Conservation (phyloP, 2,888 invertebrate species). For the Drosophila lutescens region DNA sequence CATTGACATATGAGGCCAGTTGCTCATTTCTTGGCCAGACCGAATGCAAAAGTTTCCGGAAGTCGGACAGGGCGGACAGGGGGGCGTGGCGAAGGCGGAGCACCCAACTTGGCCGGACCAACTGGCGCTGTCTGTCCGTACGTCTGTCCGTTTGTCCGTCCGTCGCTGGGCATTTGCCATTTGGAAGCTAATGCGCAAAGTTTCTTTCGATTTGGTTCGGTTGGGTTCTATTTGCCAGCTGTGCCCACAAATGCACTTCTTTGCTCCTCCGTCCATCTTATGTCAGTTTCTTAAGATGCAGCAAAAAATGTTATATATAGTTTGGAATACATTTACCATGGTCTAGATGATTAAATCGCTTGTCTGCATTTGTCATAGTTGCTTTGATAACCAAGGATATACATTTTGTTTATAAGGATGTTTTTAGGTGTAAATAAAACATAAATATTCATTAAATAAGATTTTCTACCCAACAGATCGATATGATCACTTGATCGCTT, state of each 20-base stretch:
- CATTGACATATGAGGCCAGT: slow-evolving; percentile 78
- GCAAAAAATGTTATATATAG: slow-evolving; percentile 3
- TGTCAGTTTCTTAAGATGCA: slow-evolving; percentile 19
- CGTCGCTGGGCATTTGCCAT: slow-evolving; percentile 21
- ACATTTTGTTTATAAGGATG: background rate
- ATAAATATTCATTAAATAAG: no score
- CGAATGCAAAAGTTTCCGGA: slow-evolving; percentile 68
- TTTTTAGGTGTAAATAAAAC: no score
- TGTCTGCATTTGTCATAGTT: slow-evolving; percentile 6
- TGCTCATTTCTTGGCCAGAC: slow-evolving; percentile 63
- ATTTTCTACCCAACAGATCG: background rate
- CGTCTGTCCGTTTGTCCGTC: slow-evolving; percentile 30
- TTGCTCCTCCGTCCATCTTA: slow-evolving; percentile 14
- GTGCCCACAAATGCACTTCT: slow-evolving; percentile 50
- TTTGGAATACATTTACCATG: slow-evolving; percentile 9
- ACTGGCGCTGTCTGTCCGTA: slow-evolving; percentile 60
- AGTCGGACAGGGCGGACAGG: background rate
- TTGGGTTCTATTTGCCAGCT: slow-evolving; percentile 58
- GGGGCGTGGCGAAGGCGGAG: background rate
- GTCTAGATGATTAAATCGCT: slow-evolving; percentile 24
- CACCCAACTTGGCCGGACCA: slow-evolving; percentile 68
- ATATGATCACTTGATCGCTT: background rate
- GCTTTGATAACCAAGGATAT: slow-evolving; percentile 4
- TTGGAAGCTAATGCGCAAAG: slow-evolving; percentile 72
- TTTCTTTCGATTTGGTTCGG: slow-evolving; percentile 51